A percentile compares a stretch with the other conserved stretches of the same genome.
Evolutionary conservation across 2,797 vertebrate species (phyloP).

Genomic region (Onychomys torridus): DNA sequence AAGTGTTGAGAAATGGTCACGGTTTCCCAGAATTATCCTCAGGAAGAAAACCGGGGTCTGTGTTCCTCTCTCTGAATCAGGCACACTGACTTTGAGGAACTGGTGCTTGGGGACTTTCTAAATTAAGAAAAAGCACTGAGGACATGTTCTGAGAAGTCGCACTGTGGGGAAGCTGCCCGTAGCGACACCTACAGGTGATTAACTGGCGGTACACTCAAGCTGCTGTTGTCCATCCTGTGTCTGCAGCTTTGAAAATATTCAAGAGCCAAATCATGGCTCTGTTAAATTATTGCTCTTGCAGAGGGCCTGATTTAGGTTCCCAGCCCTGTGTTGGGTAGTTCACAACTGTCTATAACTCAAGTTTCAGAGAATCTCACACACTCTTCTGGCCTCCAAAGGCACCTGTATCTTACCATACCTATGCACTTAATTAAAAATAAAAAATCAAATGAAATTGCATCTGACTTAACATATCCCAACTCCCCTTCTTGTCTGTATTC

Average conservation of each 20-base stretch:
- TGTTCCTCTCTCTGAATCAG: background rate
- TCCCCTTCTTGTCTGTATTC: no score
- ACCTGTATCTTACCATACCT: background rate
- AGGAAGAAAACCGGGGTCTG: background rate
- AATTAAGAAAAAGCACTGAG: background rate
- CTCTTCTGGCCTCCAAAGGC: background rate
- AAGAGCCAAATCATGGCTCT: background rate
- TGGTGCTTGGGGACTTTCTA: background rate
- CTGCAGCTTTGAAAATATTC: background rate
- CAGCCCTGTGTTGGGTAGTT: background rate
- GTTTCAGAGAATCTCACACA: background rate
- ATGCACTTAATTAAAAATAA: background rate
- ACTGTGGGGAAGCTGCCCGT: background rate
- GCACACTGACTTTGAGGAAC: background rate
- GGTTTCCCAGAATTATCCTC: background rate
- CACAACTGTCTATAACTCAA: background rate
- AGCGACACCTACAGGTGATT: background rate
- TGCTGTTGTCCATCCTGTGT: background rate
- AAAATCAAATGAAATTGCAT: background rate
- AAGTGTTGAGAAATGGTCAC: background rate
- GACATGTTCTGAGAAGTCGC: background rate
- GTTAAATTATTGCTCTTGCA: background rate
- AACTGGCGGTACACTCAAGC: no score
- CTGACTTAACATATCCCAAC: background rate
- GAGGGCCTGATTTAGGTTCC: background rate